These are phyloP conservation scores for Pristionchus entomophagus DNA, from an alignment of 2,888 invertebrate species.

Conservation along the genomic window DNA sequence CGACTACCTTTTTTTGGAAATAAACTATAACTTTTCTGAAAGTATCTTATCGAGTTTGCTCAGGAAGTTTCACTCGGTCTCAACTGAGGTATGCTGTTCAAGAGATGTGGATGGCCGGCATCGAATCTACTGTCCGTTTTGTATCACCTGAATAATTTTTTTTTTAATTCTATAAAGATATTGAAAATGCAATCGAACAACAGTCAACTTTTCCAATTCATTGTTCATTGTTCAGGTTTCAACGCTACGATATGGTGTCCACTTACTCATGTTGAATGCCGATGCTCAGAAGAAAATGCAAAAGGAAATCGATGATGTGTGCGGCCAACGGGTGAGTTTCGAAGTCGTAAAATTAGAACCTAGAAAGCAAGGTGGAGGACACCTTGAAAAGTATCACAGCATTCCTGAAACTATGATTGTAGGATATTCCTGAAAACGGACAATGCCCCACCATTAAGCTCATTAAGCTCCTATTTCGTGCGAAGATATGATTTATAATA, in stretches of 20 bases:
- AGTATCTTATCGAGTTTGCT: background rate
- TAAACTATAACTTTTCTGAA: no score
- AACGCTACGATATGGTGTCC: background rate
- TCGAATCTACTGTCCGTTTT: background rate
- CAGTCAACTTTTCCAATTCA: no score
- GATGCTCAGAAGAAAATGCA: constrained; percentile 39
- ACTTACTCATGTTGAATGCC: constrained; percentile 11
- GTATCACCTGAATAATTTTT: no score
- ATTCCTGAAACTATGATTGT: no score
- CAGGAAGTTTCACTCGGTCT: background rate
- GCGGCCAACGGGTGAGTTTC: background rate
- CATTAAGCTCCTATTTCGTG: no score
- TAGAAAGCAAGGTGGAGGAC: no score
- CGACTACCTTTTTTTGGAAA: no score
- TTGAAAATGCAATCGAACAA: no score
- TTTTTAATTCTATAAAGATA: no score
- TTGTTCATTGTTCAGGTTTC: background rate
- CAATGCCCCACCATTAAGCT: no score
- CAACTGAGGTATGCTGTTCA: background rate
- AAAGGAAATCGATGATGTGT: constrained; percentile 15
- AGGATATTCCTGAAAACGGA: no score
- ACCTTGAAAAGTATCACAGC: no score
- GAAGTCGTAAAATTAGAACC: background rate
- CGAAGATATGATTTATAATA: background rate
- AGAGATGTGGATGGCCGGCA: constrained; percentile 15